Percentiles rank a stretch among this genome's conserved stretches.
phyloP scores from a whole-genome alignment of 2,113 vertebrate genomes.

The Zingel zingel region DNA sequence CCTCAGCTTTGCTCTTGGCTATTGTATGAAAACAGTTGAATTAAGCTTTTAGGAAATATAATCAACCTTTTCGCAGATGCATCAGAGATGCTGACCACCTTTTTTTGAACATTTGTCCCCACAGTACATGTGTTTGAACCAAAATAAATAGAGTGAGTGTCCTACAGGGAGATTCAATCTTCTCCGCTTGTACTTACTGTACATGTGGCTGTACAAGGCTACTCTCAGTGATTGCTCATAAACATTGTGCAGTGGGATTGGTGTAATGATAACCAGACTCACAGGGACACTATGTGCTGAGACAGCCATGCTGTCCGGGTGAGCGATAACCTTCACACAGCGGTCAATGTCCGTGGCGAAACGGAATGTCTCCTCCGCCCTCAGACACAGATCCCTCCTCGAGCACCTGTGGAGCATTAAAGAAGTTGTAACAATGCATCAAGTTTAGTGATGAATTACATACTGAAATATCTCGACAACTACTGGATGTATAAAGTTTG shows the following conservation, averaged over 20 bases:
- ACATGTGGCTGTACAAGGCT: slow-evolving; percentile 44
- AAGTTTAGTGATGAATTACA: background rate
- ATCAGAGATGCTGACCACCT: slow-evolving; percentile 18
- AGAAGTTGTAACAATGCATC: background rate
- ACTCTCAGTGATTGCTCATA: slow-evolving; percentile 59
- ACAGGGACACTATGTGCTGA: slow-evolving; percentile 91
- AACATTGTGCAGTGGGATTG: slow-evolving; percentile 46
- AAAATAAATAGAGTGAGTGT: slow-evolving; percentile 27
- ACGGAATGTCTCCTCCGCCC: slow-evolving; percentile 88
- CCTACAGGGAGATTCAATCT: slow-evolving; percentile 34
- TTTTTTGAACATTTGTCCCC: slow-evolving; percentile 13
- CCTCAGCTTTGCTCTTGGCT: slow-evolving; percentile 27
- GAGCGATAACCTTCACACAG: slow-evolving; percentile 89
- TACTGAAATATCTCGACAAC: too few relatives aligned
- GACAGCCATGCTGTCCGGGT: slow-evolving; percentile 93
- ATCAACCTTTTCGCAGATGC: slow-evolving; percentile 37
- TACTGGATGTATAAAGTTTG: background rate
- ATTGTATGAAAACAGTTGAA: slow-evolving; percentile 21
- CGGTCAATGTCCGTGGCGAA: slow-evolving; percentile 88
- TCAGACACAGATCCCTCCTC: slow-evolving; percentile 89
- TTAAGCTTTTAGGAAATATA: slow-evolving; percentile 42
- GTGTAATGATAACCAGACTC: slow-evolving; percentile 52
- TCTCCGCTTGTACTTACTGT: slow-evolving; percentile 18
- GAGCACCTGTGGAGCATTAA: slow-evolving; percentile 87
- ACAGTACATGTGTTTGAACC: slow-evolving; percentile 23